phyloP scores from a whole-genome alignment of 2,888 invertebrate species.

The Harmothoe impar region DNA sequence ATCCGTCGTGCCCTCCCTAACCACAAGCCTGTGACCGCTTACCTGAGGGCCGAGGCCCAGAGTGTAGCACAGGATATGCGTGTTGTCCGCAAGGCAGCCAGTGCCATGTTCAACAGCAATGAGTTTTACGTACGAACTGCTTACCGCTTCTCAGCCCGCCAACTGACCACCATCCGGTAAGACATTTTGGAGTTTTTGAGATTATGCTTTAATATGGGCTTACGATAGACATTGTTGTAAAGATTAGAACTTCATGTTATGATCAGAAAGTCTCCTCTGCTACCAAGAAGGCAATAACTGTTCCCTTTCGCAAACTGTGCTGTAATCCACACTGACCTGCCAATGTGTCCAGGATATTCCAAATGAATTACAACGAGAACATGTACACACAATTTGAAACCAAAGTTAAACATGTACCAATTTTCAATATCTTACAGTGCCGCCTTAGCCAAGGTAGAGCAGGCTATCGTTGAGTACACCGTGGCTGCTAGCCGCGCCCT shows the following conservation, averaged over 20 bases:
- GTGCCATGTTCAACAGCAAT: conserved; percentile 22
- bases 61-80: background rate
- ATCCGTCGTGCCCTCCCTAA: conserved; percentile 33
- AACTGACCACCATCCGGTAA: background rate
- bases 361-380: too few species aligned
- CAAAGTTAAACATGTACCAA: too few species aligned
- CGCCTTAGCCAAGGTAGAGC: background rate
- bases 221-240: too few species aligned
- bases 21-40: background rate
- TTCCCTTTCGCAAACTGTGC: too few species aligned
- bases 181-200: background rate
- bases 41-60: background rate
- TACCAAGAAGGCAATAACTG: too few species aligned
- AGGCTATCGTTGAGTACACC: background rate
- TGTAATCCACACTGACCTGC: too few species aligned
- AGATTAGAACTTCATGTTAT: too few species aligned
- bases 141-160: conserved; percentile 41
- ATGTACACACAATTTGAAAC: too few species aligned
- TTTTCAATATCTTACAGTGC: background rate
- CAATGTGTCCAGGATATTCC: too few species aligned
- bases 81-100: background rate
- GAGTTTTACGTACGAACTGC: conserved; percentile 52
- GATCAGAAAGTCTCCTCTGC: too few species aligned
- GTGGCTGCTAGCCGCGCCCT: background rate
- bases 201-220: too few species aligned